A percentile compares a stretch with the other conserved stretches of the same genome.
Evolutionary conservation across 2,888 invertebrate species (phyloP).

Genomic region (Leptopilina myrica): DNA sequence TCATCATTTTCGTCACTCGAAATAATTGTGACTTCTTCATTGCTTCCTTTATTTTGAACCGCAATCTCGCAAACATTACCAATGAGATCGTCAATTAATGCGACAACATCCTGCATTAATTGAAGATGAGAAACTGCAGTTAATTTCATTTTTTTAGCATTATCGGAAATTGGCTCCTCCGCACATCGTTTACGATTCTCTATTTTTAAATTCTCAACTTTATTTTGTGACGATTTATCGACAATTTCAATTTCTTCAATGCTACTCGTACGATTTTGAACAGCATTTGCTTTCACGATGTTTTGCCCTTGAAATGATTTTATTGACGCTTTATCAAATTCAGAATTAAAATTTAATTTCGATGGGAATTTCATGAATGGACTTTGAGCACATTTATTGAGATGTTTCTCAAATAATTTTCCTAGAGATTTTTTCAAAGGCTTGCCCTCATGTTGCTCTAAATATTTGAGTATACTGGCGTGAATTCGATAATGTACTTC

Average conservation of each 20-base stretch:
- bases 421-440: conserved; percentile 81
- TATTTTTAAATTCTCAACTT: conserved; percentile 16
- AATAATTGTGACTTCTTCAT: conserved; percentile 66
- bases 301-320: conserved; percentile 42
- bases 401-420: conserved; percentile 80
- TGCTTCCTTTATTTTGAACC: conserved; percentile 44
- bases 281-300: conserved; percentile 59
- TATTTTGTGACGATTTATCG: conserved; percentile 50
- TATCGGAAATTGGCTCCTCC: conserved; percentile 57
- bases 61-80: conserved; percentile 71
- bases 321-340: conserved; percentile 26
- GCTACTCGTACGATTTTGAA: conserved; percentile 63
- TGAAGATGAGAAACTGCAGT: conserved; percentile 69
- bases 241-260: conserved; percentile 65
- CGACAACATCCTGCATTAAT: conserved; percentile 74
- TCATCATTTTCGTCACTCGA: conserved; percentile 71
- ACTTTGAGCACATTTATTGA: conserved; percentile 76
- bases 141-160: conserved; percentile 66
- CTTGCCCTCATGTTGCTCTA: conserved; percentile 87
- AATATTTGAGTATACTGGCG: conserved; percentile 91
- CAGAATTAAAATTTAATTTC: conserved; percentile 71
- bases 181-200: conserved; percentile 64
- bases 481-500: conserved; percentile 92
- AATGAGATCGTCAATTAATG: conserved; percentile 72
- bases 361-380: conserved; percentile 78